Conservation (phyloP, 2,888 invertebrate genomes). For the Latheticus oryzae region DNA sequence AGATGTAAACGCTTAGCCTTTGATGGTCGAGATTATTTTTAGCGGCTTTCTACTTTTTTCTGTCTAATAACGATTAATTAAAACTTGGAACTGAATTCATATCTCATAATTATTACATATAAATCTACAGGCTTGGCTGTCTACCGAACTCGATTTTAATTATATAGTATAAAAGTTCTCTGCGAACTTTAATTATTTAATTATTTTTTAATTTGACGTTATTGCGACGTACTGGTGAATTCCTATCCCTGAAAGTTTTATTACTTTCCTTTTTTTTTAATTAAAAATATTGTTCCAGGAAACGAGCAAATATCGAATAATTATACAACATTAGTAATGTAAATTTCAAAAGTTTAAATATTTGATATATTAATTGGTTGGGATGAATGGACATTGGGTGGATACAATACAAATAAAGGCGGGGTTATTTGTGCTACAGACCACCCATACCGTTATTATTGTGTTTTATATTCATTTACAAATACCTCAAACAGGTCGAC, state of each 20-base stretch:
- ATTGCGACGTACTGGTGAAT: slow-evolving; percentile 53
- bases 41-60: slow-evolving; percentile 37
- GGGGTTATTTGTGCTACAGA: slow-evolving; percentile 57
- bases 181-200: slow-evolving; percentile 60
- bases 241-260: slow-evolving; percentile 54
- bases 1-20: too few species aligned
- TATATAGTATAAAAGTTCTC: slow-evolving; percentile 60
- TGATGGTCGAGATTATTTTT: slow-evolving; percentile 20
- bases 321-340: slow-evolving; percentile 44
- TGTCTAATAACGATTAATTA: slow-evolving; percentile 58
- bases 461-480: slow-evolving; percentile 48
- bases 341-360: slow-evolving; percentile 54
- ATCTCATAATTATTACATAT: slow-evolving; percentile 62
- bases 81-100: slow-evolving; percentile 56
- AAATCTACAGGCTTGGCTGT: slow-evolving; percentile 56
- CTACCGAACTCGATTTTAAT: slow-evolving; percentile 58
- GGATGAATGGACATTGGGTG: slow-evolving; percentile 57
- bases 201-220: slow-evolving; percentile 59
- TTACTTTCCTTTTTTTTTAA: slow-evolving; percentile 51
- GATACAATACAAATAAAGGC: slow-evolving; percentile 60
- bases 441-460: slow-evolving; percentile 57
- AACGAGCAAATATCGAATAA: slow-evolving; percentile 35
- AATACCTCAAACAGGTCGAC: slow-evolving; percentile 40
- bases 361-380: slow-evolving; percentile 59
- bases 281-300: slow-evolving; percentile 51